Conservation (phyloP, 1,140 invertebrate genomes). For the Eumaeus atala region DNA sequence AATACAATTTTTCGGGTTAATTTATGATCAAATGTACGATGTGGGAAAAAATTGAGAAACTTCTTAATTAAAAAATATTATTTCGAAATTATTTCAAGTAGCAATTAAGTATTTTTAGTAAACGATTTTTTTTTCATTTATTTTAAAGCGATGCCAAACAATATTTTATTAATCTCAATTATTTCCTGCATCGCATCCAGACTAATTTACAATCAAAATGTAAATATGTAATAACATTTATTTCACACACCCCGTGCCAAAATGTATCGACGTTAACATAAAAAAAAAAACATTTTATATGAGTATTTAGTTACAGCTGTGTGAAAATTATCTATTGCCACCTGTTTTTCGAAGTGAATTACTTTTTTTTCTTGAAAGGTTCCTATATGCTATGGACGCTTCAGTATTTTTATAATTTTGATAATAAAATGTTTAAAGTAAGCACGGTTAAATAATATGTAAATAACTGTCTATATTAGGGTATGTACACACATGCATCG, state of each 20-base stretch:
- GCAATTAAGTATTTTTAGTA: too few relatives aligned
- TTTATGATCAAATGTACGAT: too few relatives aligned
- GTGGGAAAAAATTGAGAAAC: too few relatives aligned
- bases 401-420: slow-evolving; percentile 18
- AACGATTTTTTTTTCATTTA: too few relatives aligned
- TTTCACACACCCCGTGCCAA: slow-evolving; percentile 32
- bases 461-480: slow-evolving; percentile 12
- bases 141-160: too few relatives aligned
- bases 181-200: neutral
- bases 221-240: slow-evolving; percentile 24
- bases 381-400: slow-evolving; percentile 26
- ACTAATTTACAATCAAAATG: slow-evolving; percentile 11
- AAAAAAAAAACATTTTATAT: slow-evolving; percentile 4
- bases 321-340: too few relatives aligned
- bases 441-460: slow-evolving; percentile 6
- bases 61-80: too few relatives aligned
- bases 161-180: neutral
- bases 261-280: slow-evolving; percentile 27
- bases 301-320: neutral
- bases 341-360: slow-evolving; percentile 10
- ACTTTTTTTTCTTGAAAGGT: slow-evolving; percentile 26
- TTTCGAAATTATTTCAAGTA: too few relatives aligned
- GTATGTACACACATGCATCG: slow-evolving; percentile 4
- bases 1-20: neutral
- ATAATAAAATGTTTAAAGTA: neutral